Base-by-base conservation (phyloP, 2,888 invertebrate species). In the Tetramorium bicarinatum region DNA sequence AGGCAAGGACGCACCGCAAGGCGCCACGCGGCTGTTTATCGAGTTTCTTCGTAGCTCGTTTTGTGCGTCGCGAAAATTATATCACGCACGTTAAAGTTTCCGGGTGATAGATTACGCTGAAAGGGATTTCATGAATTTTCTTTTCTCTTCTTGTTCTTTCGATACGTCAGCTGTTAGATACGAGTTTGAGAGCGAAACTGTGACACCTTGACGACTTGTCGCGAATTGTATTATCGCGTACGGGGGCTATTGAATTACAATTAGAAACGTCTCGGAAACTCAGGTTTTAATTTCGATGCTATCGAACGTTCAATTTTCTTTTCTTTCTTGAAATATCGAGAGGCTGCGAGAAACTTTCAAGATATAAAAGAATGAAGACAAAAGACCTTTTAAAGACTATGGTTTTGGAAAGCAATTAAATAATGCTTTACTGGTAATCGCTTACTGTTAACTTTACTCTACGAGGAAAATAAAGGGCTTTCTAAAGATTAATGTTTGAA, bases 11-110 rank as follows among this genome's bases (percentile, higher is more conserved):
- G 79, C 79, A 61, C n/a, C 34, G 72, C 72, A 59, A 80, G 79
- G 79, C 79, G 79, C 79, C 79, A 80, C 38, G 29, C 72, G 79
- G 79, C 72, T 80, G 79, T 80, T 80, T 80, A 80, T 80, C 79
- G 72, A 80, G 72, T 80, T 59, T 72, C 79, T 80, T 59, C 79
- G 47, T 72, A n/a, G 59, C 49, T 71, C 59, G 79, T 79, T 44
- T 59, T n/a, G 29, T 52, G 47, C 29, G 34, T 44, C 21, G 69
- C 18, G 59, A 47, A 18, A 71, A 47, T 72, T 72, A 80, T 49
- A 61, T 18, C 59, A n/a, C 54, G 56, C 77, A 44, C 56, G 41
- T 77, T 80, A 80, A 61, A 72, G 13, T 80, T 80, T 80, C 38
- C 79, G 59, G 25, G 1, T n/a, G 29, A 69, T 41, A 41, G 38